phyloP scores from a whole-genome alignment of 2,113 vertebrate species.

The Poeciliopsis occidentalis region DNA sequence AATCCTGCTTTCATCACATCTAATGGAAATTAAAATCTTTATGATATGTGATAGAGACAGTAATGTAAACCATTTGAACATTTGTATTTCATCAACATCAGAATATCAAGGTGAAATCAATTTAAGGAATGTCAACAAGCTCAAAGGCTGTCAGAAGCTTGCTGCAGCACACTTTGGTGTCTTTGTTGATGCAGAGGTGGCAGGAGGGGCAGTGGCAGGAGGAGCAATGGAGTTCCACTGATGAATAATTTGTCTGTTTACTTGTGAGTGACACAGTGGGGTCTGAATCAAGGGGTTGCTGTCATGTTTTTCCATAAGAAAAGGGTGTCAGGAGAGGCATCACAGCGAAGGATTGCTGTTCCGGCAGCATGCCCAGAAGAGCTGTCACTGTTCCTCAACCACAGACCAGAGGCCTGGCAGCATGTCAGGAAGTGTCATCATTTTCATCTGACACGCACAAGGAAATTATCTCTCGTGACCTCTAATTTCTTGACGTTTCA shows the following conservation, averaged over 20 bases:
- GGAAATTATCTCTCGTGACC: conserved; percentile 91
- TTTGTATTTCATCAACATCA: conserved; percentile 9
- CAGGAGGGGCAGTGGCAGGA: conserved; percentile 70
- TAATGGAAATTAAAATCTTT: conserved; percentile 18
- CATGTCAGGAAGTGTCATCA: conserved; percentile 87
- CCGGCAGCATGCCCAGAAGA: conserved; percentile 87
- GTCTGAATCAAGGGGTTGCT: conserved; percentile 84
- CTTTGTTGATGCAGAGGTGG: conserved; percentile 39
- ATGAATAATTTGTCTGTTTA: conserved; percentile 89
- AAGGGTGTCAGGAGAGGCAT: conserved; percentile 88
- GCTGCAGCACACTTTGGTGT: conserved; percentile 40
- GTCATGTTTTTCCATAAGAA: conserved; percentile 90
- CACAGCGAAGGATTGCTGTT: conserved; percentile 86
- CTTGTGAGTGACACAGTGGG: conserved; percentile 83
- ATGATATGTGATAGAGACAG: conserved; percentile 7
- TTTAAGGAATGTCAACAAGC: conserved; percentile 32
- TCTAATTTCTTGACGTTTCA: conserved; percentile 95
- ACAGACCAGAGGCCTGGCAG: conserved; percentile 80
- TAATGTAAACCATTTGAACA: conserved; percentile 47
- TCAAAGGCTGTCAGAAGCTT: conserved; percentile 32
- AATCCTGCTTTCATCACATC: conserved; percentile 15
- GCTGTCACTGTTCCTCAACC: conserved; percentile 87
- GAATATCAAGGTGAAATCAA: conserved; percentile 44
- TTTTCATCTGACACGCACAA: conserved; percentile 86
- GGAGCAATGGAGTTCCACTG: conserved; percentile 80